Evolutionary conservation across 2,113 vertebrate species (phyloP).

Genomic region (Suricata suricatta): DNA sequence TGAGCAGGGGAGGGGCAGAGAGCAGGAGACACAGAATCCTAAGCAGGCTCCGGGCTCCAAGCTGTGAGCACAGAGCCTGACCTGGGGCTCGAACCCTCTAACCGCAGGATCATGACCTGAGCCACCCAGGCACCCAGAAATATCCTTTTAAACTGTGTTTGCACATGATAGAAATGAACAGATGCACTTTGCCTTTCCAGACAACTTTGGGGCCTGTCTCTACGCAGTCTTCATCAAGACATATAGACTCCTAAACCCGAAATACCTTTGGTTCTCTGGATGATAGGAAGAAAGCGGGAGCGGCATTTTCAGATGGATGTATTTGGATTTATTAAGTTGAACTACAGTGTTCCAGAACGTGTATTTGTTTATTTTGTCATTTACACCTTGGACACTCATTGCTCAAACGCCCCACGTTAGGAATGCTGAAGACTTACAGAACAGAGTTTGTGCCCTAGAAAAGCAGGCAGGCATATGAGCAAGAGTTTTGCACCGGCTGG

Average conservation of each 20-base stretch:
- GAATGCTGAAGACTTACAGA: background rate
- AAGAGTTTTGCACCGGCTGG: fast-evolving
- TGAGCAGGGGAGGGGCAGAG: too few species aligned
- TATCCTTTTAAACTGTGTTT: too few species aligned
- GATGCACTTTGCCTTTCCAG: background rate
- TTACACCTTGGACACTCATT: background rate
- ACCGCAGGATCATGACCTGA: too few species aligned
- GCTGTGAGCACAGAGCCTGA: too few species aligned
- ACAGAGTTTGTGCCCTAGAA: background rate
- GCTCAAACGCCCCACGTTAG: background rate
- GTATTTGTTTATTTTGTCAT: background rate
- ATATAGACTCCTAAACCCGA: background rate
- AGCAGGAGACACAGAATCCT: too few species aligned
- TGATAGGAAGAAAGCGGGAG: background rate
- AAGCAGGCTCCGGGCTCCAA: too few species aligned
- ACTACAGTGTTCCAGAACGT: fast-evolving
- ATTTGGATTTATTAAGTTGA: background rate
- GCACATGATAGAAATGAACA: background rate
- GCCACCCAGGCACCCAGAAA: too few species aligned
- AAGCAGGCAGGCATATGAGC: background rate
- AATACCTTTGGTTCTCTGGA: background rate
- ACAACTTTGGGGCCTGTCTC: background rate
- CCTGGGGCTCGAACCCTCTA: too few species aligned
- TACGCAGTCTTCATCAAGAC: background rate
- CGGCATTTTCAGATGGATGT: background rate